Percentiles rank a stretch among this genome's conserved stretches.
These are phyloP conservation scores for Eupithecia pulchellata DNA, from an alignment of 2,888 invertebrate genomes.

Conservation along the genomic window DNA sequence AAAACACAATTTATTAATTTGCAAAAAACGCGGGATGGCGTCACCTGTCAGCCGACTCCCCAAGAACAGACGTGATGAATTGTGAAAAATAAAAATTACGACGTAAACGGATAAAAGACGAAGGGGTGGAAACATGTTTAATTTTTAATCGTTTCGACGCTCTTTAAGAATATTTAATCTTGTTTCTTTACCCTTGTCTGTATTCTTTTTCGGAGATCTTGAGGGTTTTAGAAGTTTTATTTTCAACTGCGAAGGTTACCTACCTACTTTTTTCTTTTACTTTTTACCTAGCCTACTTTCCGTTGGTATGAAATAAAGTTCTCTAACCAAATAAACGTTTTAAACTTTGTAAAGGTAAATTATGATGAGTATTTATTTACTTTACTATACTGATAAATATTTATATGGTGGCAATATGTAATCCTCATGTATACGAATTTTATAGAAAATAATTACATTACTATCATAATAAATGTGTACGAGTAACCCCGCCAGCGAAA, in stretches of 20 bases:
- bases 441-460: background rate
- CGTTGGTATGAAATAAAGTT: too few species aligned
- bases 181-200: slow-evolving; percentile 46
- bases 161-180: slow-evolving; percentile 50
- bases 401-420: too few species aligned
- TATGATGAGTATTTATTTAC: too few species aligned
- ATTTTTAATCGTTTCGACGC: slow-evolving; percentile 67
- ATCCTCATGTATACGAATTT: background rate
- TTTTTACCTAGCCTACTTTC: too few species aligned
- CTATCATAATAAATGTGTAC: background rate
- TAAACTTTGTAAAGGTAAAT: too few species aligned
- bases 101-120: slow-evolving; percentile 61
- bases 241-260: background rate
- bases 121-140: slow-evolving; percentile 60
- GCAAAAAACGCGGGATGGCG: slow-evolving; percentile 58
- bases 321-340: too few species aligned
- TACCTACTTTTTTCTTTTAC: too few species aligned
- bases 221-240: slow-evolving; percentile 1
- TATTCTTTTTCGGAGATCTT: slow-evolving; percentile 10
- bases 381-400: too few species aligned
- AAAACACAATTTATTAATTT: slow-evolving; percentile 72
- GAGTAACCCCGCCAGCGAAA: background rate
- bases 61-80: slow-evolving; percentile 70
- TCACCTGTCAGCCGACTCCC: slow-evolving; percentile 67
- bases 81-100: slow-evolving; percentile 77